phyloP scores from a whole-genome alignment of 2,797 vertebrate species.

The Cuculus canorus region DNA sequence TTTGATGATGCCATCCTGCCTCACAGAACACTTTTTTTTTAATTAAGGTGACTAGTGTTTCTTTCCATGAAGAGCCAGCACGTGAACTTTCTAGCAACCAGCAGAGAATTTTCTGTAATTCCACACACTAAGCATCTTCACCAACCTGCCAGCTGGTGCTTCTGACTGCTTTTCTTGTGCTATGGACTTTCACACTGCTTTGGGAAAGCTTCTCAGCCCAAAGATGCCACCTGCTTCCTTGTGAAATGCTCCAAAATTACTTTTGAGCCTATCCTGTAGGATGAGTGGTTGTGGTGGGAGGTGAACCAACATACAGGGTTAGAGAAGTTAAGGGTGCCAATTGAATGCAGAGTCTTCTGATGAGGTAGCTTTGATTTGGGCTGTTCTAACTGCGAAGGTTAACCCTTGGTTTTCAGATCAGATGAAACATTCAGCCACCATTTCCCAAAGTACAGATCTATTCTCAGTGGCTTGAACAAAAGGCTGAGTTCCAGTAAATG shows the following conservation, averaged over 20 bases:
- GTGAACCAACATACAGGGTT: neutral
- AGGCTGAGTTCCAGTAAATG: neutral
- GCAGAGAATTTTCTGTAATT: neutral
- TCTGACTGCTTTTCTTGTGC: neutral
- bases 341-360: neutral
- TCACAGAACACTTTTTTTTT: neutral
- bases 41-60: neutral
- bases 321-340: neutral
- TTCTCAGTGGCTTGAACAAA: neutral
- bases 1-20: neutral
- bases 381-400: neutral
- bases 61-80: neutral
- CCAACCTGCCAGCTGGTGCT: constrained; percentile 1
- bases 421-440: neutral
- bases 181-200: neutral
- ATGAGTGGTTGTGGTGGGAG: neutral
- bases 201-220: neutral
- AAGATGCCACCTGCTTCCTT: constrained; percentile 9
- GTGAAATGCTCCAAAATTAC: neutral
- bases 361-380: neutral
- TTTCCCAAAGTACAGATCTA: neutral
- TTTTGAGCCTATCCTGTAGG: neutral
- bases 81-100: constrained; percentile 5
- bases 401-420: neutral
- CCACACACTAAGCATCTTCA: neutral